Percentiles rank a stretch among this genome's conserved stretches.
Conservation (phyloP, 2,888 invertebrate species). For the Perizoma flavofasciatum region DNA sequence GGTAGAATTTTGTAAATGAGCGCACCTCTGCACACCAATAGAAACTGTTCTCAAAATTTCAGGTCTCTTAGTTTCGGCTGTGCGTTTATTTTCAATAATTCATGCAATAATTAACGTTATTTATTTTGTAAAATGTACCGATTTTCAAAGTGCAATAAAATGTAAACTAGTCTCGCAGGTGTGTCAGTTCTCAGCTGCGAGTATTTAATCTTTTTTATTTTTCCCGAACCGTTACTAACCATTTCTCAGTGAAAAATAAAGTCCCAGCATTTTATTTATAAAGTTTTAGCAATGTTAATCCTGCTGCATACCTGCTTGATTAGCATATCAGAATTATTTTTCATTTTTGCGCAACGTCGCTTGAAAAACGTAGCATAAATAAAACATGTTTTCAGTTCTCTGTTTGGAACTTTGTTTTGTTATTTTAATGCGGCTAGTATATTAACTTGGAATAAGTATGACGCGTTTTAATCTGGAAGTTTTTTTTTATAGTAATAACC, state of each 20-base stretch:
- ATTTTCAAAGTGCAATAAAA: not conserved
- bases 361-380: constrained; percentile 18
- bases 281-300: constrained; percentile 37
- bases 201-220: not conserved
- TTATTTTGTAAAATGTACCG: not conserved
- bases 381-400: constrained; percentile 18
- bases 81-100: too few species aligned
- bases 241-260: constrained; percentile 19
- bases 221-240: constrained; percentile 1
- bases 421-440: not conserved
- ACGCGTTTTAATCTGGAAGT: too few species aligned
- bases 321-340: constrained; percentile 46
- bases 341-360: constrained; percentile 19
- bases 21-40: too few species aligned
- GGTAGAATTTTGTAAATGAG: too few species aligned
- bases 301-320: constrained; percentile 36
- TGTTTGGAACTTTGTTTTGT: constrained; percentile 11
- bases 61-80: too few species aligned
- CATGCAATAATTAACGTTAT: too few species aligned
- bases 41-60: too few species aligned
- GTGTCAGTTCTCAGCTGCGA: not conserved
- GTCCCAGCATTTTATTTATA: constrained; percentile 22
- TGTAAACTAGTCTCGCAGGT: not conserved
- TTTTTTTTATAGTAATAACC: too few species aligned
- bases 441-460: too few species aligned